These are phyloP conservation scores for Pomatorhinus ruficollis DNA, from an alignment of 2,113 vertebrate genomes.

Conservation along the genomic window DNA sequence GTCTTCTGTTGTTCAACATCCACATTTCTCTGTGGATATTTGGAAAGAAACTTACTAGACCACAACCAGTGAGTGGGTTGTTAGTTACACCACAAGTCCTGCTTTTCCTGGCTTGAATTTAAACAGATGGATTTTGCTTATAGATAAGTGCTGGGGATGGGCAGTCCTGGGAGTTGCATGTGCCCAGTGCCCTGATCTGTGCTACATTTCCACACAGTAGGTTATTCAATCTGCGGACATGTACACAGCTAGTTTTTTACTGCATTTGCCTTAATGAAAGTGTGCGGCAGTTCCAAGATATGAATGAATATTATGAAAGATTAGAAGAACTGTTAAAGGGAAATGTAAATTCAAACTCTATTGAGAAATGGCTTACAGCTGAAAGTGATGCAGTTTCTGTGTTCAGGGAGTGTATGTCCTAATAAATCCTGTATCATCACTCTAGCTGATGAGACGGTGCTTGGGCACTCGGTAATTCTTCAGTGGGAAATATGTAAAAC, in stretches of 20 bases:
- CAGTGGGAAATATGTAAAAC: background rate
- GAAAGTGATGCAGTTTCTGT: background rate
- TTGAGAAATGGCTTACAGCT: background rate
- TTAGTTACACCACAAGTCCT: background rate
- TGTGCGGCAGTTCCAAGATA: background rate
- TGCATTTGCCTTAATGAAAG: background rate
- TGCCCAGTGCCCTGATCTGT: background rate
- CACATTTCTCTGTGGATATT: background rate
- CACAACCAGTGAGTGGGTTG: background rate
- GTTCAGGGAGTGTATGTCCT: background rate
- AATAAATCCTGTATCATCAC: background rate
- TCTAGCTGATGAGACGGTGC: background rate
- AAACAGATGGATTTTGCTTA: background rate
- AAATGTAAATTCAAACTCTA: background rate
- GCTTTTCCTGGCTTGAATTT: background rate
- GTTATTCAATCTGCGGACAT: background rate
- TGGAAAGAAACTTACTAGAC: background rate
- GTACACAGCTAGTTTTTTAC: background rate
- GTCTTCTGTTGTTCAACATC: background rate
- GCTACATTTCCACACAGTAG: background rate
- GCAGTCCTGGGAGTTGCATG: background rate
- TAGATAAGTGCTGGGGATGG: background rate
- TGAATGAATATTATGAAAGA: background rate
- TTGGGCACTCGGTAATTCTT: background rate
- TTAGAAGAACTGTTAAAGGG: background rate